phyloP scores from a whole-genome alignment of 2,113 vertebrate genomes.

The Uria aalge region DNA sequence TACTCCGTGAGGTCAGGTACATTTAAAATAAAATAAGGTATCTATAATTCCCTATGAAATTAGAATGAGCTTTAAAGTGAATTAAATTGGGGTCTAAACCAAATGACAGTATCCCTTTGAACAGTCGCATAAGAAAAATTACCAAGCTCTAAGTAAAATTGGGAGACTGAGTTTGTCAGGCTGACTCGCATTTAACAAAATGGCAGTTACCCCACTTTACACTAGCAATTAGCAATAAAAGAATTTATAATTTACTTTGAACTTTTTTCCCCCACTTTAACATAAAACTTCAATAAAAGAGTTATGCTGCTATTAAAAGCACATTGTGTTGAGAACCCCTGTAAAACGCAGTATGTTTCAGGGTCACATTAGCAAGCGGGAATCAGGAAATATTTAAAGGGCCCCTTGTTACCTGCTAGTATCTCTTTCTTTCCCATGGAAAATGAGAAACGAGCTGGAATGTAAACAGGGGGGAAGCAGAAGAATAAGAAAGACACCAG shows the following conservation, averaged over 20 bases:
- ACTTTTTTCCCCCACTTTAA: background rate
- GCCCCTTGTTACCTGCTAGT: slow-evolving; percentile 26
- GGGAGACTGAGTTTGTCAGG: background rate
- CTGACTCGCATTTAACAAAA: background rate
- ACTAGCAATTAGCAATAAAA: slow-evolving; percentile 46
- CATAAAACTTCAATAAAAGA: background rate
- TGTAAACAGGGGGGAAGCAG: background rate
- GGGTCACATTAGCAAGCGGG: background rate
- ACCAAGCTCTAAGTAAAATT: background rate
- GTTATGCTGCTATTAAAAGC: background rate
- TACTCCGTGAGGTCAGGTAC: background rate
- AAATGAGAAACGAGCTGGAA: slow-evolving; percentile 48
- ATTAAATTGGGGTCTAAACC: background rate
- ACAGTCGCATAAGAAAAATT: background rate
- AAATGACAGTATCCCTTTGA: slow-evolving; percentile 1
- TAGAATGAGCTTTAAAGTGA: slow-evolving; percentile 4
- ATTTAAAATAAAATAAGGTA: background rate
- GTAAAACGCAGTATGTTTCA: background rate
- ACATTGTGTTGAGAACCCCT: background rate
- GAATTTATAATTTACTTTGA: slow-evolving; percentile 28
- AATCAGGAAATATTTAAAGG: slow-evolving; percentile 16
- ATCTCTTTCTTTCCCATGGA: slow-evolving; percentile 31
- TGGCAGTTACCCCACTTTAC: slow-evolving; percentile 18
- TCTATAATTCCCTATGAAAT: background rate
- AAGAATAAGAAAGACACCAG: slow-evolving; percentile 19